Conservation (phyloP, 1,140 invertebrate genomes). For the Nephila pilipes region DNA sequence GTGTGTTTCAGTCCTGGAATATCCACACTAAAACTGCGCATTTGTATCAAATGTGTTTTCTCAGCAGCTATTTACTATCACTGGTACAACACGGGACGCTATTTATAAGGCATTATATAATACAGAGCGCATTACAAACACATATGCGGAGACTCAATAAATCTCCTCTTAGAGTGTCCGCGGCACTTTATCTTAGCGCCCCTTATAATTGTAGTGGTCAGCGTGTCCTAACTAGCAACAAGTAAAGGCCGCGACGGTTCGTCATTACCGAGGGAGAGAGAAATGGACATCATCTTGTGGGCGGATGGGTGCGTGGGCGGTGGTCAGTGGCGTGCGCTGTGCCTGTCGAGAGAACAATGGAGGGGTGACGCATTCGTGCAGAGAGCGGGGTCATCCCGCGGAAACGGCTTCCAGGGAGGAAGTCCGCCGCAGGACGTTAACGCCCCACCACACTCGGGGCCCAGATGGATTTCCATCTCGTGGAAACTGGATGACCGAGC, state of each 20-base stretch:
- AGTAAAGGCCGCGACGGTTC: neutral
- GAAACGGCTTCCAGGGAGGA: slow-evolving; percentile 41
- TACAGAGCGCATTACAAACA: too few species aligned
- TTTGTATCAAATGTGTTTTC: too few species aligned
- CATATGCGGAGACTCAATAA: too few species aligned
- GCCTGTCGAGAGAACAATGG: slow-evolving; percentile 46
- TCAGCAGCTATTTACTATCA: too few species aligned
- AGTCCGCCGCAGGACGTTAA: slow-evolving; percentile 26
- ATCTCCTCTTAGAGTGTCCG: too few species aligned
- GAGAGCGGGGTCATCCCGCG: slow-evolving; percentile 53
- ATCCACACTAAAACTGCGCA: too few species aligned
- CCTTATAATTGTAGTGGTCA: too few species aligned
- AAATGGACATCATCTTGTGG: too few species aligned
- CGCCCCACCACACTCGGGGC: slow-evolving; percentile 45
- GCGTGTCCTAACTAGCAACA: slow-evolving; percentile 32
- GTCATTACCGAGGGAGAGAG: neutral
- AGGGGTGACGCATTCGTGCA: slow-evolving; percentile 48
- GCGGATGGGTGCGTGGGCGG: neutral
- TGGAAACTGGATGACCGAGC: neutral
- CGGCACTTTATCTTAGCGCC: too few species aligned
- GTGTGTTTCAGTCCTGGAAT: too few species aligned
- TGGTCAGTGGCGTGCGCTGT: slow-evolving; percentile 57
- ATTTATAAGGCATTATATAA: too few species aligned
- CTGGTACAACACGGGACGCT: too few species aligned
- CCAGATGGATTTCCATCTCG: neutral